These are phyloP conservation scores for Hydrotaea diabolus DNA, from an alignment of 2,888 invertebrate species.

Conservation along the genomic window DNA sequence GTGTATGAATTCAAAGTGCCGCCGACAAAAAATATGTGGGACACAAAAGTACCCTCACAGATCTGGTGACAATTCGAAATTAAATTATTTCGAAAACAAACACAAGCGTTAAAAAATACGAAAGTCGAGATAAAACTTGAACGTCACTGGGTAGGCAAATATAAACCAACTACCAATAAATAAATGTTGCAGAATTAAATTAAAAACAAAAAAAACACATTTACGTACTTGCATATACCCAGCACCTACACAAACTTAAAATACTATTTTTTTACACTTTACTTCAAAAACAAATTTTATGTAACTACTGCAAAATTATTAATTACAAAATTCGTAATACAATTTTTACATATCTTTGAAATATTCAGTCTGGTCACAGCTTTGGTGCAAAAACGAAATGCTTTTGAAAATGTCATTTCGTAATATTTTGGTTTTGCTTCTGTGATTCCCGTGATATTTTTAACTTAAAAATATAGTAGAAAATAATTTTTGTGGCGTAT, in stretches of 20 bases:
- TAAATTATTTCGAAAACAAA: constrained; percentile 50
- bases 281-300: too few species aligned
- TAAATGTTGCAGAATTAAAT: constrained; percentile 40
- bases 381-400: too few species aligned
- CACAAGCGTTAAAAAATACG: constrained; percentile 29
- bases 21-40: constrained; percentile 43
- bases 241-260: not conserved
- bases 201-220: constrained; percentile 2
- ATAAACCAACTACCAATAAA: constrained; percentile 39
- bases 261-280: too few species aligned
- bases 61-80: constrained; percentile 42
- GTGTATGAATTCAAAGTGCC: constrained; percentile 51
- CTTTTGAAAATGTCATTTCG: too few species aligned
- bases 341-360: too few species aligned
- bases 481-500: too few species aligned
- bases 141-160: constrained; percentile 59
- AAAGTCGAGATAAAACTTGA: constrained; percentile 55
- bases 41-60: constrained; percentile 29
- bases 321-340: too few species aligned
- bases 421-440: too few species aligned
- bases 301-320: too few species aligned
- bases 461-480: too few species aligned
- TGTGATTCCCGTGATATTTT: too few species aligned
- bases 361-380: too few species aligned
- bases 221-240: not conserved